phyloP scores from a whole-genome alignment of 2,888 invertebrate genomes.

The Notocelia uddmanniana region DNA sequence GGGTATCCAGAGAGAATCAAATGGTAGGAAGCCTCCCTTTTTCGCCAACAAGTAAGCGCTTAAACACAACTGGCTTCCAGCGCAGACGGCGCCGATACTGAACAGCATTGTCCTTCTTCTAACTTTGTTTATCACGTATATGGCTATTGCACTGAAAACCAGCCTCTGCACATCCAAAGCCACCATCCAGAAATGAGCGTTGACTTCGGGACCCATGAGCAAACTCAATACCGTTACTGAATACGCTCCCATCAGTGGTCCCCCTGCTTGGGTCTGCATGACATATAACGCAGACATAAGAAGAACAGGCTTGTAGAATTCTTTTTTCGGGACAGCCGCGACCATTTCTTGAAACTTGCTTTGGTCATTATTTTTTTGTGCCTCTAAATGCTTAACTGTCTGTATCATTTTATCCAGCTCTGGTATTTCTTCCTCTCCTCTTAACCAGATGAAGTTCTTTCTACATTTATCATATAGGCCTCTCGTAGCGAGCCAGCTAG shows the following conservation, averaged over 20 bases:
- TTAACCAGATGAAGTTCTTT: constrained; percentile 81
- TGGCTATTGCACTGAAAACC: constrained; percentile 84
- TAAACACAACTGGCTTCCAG: constrained; percentile 82
- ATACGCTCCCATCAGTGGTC: constrained; percentile 88
- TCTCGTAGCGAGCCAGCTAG: constrained; percentile 86
- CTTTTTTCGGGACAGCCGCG: constrained; percentile 64
- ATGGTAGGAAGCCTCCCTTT: constrained; percentile 55
- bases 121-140: constrained; percentile 85
- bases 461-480: constrained; percentile 81
- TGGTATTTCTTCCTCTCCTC: constrained; percentile 78
- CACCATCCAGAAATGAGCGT: constrained; percentile 88
- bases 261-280: constrained; percentile 88
- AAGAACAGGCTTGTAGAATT: constrained; percentile 85
- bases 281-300: constrained; percentile 87
- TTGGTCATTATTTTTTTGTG: constrained; percentile 16
- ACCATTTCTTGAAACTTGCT: constrained; percentile 49
- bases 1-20: constrained; percentile 74
- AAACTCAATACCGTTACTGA: constrained; percentile 86
- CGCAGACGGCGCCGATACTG: constrained; percentile 84
- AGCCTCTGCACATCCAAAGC: constrained; percentile 87
- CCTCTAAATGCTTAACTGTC: constrained; percentile 42
- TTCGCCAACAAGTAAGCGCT: constrained; percentile 72
- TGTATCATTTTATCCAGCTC: constrained; percentile 55
- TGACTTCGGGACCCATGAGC: constrained; percentile 83
- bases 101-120: constrained; percentile 87